phyloP scores from a whole-genome alignment of 2,888 invertebrate genomes.

The Aphidoletes aphidimyza region DNA sequence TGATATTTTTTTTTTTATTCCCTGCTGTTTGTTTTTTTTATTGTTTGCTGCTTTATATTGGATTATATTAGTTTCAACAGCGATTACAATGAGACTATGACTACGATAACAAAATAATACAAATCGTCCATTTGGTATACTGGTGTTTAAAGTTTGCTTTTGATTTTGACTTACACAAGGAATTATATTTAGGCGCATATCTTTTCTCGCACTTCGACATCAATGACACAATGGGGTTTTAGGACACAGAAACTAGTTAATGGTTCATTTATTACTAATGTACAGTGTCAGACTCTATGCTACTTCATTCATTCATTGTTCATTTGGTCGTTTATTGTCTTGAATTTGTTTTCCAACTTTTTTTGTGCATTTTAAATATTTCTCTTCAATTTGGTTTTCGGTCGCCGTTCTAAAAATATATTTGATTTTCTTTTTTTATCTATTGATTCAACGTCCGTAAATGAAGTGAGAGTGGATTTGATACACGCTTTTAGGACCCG shows the following conservation, averaged over 20 bases:
- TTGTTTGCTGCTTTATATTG: conserved; percentile 34
- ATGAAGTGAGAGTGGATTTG: background rate
- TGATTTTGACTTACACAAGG: background rate
- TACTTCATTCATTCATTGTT: conserved; percentile 28
- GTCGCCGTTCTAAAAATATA: conserved; percentile 1
- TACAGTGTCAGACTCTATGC: background rate
- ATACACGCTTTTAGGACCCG: conserved; percentile 14
- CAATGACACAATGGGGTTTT: background rate
- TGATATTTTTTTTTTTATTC: background rate
- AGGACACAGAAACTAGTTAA: background rate
- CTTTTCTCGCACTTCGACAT: background rate
- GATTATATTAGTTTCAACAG: conserved; percentile 3
- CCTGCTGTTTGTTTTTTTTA: conserved; percentile 15
- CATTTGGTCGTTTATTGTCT: background rate
- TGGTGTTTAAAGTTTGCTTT: background rate
- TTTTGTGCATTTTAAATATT: background rate
- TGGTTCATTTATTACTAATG: conserved; percentile 11
- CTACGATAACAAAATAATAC: background rate
- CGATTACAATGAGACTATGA: background rate
- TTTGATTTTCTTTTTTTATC: background rate
- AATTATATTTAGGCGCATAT: conserved; percentile 18
- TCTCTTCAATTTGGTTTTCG: background rate
- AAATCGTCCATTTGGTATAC: background rate
- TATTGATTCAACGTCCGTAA: background rate
- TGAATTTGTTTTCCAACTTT: background rate